These are phyloP conservation scores for Anolis apletophallus DNA, from an alignment of 2,797 vertebrate species.

Conservation along the genomic window DNA sequence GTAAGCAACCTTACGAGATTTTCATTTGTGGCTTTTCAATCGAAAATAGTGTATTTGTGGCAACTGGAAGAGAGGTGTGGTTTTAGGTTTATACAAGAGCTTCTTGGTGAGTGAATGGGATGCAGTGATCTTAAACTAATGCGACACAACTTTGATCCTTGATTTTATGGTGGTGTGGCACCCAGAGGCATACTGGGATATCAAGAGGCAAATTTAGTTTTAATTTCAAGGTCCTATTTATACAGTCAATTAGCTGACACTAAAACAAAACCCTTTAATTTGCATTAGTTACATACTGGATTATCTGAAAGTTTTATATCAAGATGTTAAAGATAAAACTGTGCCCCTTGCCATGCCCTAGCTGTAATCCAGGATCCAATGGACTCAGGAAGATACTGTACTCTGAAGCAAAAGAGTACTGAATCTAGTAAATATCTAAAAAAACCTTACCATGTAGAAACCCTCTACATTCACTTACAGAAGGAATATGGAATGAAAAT, in stretches of 20 bases:
- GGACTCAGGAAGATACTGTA: background rate
- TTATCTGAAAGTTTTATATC: background rate
- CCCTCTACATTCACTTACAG: background rate
- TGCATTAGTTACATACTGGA: background rate
- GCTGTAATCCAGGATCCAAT: background rate
- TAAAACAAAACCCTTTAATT: background rate
- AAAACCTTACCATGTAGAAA: background rate
- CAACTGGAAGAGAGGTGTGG: conserved; percentile 51
- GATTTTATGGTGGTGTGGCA: conserved; percentile 30
- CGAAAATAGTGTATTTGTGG: conserved; percentile 52
- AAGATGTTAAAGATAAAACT: background rate
- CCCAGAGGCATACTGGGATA: conserved; percentile 44
- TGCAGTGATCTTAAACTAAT: conserved; percentile 45
- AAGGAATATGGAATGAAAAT: background rate
- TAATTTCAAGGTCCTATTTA: background rate
- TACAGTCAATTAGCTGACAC: background rate
- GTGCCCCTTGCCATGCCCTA: background rate
- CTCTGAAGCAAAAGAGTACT: background rate
- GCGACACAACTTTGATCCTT: conserved; percentile 42
- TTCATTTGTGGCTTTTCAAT: conserved; percentile 57
- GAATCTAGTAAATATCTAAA: background rate
- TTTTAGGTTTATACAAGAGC: conserved; percentile 57
- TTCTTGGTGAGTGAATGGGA: conserved; percentile 46
- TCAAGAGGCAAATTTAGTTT: conserved; percentile 33
- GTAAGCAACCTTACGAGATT: conserved; percentile 63